Conservation (phyloP, 2,113 vertebrate species). For the Hippocampus zosterae region DNA sequence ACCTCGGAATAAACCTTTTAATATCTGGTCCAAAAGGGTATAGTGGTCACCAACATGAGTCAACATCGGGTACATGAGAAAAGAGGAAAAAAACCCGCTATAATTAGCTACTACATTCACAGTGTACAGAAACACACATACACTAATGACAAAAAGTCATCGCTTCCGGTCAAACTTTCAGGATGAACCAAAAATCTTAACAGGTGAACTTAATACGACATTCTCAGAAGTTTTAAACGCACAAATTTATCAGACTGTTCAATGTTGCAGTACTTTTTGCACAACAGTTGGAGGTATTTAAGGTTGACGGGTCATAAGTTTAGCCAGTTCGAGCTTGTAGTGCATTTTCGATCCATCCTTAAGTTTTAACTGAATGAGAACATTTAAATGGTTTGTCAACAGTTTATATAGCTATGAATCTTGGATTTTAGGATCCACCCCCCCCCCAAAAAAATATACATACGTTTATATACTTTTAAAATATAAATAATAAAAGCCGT, state of each 20-base stretch:
- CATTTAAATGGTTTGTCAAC: background rate
- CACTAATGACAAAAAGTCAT: background rate
- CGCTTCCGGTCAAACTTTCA: background rate
- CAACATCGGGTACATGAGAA: background rate
- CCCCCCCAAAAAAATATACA: background rate
- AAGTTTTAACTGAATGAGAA: background rate
- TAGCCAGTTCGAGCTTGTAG: background rate
- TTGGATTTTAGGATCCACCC: background rate
- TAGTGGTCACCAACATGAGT: background rate
- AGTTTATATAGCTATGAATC: background rate
- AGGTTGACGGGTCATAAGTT: background rate
- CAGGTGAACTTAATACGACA: too few species aligned
- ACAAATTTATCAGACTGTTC: background rate
- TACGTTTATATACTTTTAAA: background rate
- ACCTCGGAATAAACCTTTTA: background rate
- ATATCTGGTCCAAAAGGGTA: background rate
- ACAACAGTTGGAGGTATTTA: background rate
- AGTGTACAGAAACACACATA: background rate
- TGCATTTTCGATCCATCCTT: background rate
- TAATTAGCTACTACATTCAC: conserved; percentile 9
- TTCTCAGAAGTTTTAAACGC: background rate
- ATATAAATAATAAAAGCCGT: background rate
- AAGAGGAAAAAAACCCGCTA: background rate
- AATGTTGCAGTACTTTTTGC: background rate
- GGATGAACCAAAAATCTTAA: background rate